Percentiles rank a stretch among this genome's conserved stretches.
phyloP scores from a whole-genome alignment of 2,888 invertebrate species.

The Eledona agricola region DNA sequence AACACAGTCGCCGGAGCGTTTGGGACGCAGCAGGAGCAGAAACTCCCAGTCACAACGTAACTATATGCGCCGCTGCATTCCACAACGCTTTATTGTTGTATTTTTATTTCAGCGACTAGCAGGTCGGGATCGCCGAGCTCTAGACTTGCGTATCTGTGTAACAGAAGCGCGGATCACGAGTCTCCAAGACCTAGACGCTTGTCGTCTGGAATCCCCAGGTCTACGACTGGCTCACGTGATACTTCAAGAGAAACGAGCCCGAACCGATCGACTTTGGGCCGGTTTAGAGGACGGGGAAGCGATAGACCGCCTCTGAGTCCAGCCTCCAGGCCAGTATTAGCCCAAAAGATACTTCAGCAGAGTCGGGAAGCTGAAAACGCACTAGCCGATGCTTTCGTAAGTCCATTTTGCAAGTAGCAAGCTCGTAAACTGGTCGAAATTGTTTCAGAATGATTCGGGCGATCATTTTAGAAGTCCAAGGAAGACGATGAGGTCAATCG shows the following conservation, averaged over 20 bases:
- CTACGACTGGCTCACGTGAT: slow-evolving; percentile 74
- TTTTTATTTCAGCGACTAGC: slow-evolving; percentile 82
- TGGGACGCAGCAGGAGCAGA: slow-evolving; percentile 68
- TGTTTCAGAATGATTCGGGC: slow-evolving; percentile 54
- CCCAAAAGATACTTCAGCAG: slow-evolving; percentile 85
- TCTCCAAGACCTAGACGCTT: slow-evolving; percentile 68
- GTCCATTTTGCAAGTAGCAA: slow-evolving; percentile 32
- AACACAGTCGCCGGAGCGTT: slow-evolving; percentile 70
- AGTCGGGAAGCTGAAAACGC: slow-evolving; percentile 88
- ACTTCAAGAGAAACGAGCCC: slow-evolving; percentile 62
- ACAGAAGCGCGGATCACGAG: slow-evolving; percentile 63
- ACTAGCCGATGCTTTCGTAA: slow-evolving; percentile 76
- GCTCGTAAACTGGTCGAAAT: not conserved
- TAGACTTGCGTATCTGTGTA: slow-evolving; percentile 77
- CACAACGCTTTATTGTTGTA: too few relatives aligned
- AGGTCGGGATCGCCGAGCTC: slow-evolving; percentile 94
- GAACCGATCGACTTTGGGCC: slow-evolving; percentile 54
- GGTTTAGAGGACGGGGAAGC: slow-evolving; percentile 59
- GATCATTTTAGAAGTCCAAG: slow-evolving; percentile 56
- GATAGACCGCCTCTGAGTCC: slow-evolving; percentile 68
- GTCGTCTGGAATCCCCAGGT: slow-evolving; percentile 76
- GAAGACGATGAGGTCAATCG: slow-evolving; percentile 60
- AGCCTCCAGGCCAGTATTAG: slow-evolving; percentile 70
- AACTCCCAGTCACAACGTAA: slow-evolving; percentile 93
- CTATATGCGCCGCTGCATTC: slow-evolving; percentile 61